Base-by-base conservation (phyloP, 2,113 vertebrate species). In the Petaurus breviceps region DNA sequence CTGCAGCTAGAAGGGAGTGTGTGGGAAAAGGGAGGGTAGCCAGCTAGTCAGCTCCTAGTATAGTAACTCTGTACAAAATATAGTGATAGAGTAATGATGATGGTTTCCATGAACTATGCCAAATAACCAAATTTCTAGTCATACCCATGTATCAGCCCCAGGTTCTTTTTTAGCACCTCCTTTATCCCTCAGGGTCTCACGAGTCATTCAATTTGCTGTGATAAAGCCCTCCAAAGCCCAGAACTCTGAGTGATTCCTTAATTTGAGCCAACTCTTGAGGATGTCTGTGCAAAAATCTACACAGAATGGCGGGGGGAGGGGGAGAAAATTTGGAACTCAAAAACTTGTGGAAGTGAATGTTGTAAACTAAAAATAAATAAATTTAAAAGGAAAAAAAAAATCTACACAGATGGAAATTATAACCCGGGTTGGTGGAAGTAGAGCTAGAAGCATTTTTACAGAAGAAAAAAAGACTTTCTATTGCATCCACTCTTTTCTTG, bases 391-490 rank as follows among this genome's bases (percentile, higher is more conserved):
- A 49, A 49, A 49, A 49, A 49, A 49, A 49, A 53, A n/a, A 50
- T 24, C 68, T 94, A n/a, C 3, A 52, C 84, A 3, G 3, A 90
- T 3, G 84, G 2, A 46, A 91, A 6, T 54, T 37, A 90, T 0
- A 24, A 16, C 51, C 54, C 95, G 93, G 46, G 52, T 61, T 28
- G 8, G 43, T 93, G 24, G 3, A 90, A 93, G 31, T 43, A 92
- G 3, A 92, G 25, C 52, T 61, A 47, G 57, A 96, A 92, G 90
- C 89, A 93, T 54, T 52, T 95, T 95, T 95, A 51, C 92, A 54
- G 16, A 43, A 84, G n/a, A n/a, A 68, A 68, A 77, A 8, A 8
- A 43, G 57, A 68, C 31, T 43, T 22, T 84, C 68, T 43, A 43
- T 22, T 2, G 26, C 7, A 84, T 84, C 19, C 19, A 19, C n/a